These are phyloP conservation scores for Batillaria attramentaria DNA, from an alignment of 1,140 invertebrate species.

Conservation along the genomic window DNA sequence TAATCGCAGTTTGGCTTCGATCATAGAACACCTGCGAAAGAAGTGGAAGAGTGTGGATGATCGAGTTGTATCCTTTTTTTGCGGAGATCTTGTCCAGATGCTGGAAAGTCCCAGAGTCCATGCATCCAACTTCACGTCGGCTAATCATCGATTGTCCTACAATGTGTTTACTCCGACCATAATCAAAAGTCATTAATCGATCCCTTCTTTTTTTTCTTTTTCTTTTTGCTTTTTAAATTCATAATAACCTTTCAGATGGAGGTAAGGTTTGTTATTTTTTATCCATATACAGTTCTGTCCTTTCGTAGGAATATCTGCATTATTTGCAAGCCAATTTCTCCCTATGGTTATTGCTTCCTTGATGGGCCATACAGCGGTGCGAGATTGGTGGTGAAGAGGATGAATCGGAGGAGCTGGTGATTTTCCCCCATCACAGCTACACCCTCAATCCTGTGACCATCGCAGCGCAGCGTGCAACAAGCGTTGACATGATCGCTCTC, in stretches of 20 bases:
- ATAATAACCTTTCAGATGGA: too few relatives aligned
- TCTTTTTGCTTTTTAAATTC: too few relatives aligned
- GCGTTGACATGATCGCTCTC: conserved; percentile 51
- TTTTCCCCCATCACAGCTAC: conserved; percentile 55
- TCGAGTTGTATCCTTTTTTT: conserved; percentile 75
- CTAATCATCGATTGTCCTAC: too few relatives aligned
- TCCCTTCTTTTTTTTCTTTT: too few relatives aligned
- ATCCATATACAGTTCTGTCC: too few relatives aligned
- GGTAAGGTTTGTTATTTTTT: too few relatives aligned
- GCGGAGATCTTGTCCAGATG: neutral
- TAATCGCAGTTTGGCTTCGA: conserved; percentile 81
- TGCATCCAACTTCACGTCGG: neutral
- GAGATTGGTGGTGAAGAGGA: conserved; percentile 36
- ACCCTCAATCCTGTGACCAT: conserved; percentile 54
- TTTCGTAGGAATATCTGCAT: too few relatives aligned
- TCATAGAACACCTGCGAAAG: conserved; percentile 84
- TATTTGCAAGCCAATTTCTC: too few relatives aligned
- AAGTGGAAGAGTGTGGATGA: conserved; percentile 80
- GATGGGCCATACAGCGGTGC: conserved; percentile 50
- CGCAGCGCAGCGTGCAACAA: conserved; percentile 53
- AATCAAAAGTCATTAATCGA: too few relatives aligned
- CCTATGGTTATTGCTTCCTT: too few relatives aligned
- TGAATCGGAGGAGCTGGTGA: conserved; percentile 49
- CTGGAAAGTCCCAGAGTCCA: neutral
- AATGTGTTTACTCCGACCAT: too few relatives aligned